phyloP scores from a whole-genome alignment of 2,888 invertebrate species.

The Portevinia maculata region DNA sequence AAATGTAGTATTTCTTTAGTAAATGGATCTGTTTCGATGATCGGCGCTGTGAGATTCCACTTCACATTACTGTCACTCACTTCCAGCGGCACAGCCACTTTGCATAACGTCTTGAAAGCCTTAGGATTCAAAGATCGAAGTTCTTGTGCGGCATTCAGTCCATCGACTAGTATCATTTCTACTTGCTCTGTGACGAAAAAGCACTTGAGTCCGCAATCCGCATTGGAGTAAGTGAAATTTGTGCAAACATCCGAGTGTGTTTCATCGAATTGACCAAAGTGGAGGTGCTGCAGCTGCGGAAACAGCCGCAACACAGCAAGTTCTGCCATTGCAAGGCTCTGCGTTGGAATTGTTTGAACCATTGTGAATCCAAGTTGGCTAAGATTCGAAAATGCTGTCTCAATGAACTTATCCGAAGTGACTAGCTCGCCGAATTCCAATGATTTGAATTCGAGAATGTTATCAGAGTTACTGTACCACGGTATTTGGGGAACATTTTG shows the following conservation, averaged over 20 bases:
- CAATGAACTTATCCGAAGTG: slow-evolving; percentile 79
- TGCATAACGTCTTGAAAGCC: slow-evolving; percentile 84
- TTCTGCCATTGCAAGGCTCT: slow-evolving; percentile 39
- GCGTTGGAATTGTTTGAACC: slow-evolving; percentile 74
- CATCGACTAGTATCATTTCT: slow-evolving; percentile 88
- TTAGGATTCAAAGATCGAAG: slow-evolving; percentile 84
- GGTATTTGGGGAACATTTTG: neutral
- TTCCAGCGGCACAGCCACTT: slow-evolving; percentile 84
- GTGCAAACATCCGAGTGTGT: slow-evolving; percentile 42
- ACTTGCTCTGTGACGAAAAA: slow-evolving; percentile 77
- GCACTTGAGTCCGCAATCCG: slow-evolving; percentile 49
- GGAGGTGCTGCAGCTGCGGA: slow-evolving; percentile 18
- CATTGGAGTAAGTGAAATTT: slow-evolving; percentile 35
- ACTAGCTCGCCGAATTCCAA: slow-evolving; percentile 28
- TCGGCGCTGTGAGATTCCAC: slow-evolving; percentile 84
- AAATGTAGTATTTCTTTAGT: slow-evolving; percentile 85
- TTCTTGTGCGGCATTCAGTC: slow-evolving; percentile 85
- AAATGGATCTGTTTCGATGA: slow-evolving; percentile 84
- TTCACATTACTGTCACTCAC: slow-evolving; percentile 85
- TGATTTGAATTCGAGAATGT: neutral
- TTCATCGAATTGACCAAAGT: slow-evolving; percentile 40
- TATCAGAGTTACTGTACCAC: slow-evolving; percentile 1
- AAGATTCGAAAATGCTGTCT: slow-evolving; percentile 81
- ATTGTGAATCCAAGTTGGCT: slow-evolving; percentile 75
- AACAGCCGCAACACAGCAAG: slow-evolving; percentile 29